Evolutionary conservation across 1,140 invertebrate genomes (phyloP).

Genomic region (Leptinotarsa lineolata): DNA sequence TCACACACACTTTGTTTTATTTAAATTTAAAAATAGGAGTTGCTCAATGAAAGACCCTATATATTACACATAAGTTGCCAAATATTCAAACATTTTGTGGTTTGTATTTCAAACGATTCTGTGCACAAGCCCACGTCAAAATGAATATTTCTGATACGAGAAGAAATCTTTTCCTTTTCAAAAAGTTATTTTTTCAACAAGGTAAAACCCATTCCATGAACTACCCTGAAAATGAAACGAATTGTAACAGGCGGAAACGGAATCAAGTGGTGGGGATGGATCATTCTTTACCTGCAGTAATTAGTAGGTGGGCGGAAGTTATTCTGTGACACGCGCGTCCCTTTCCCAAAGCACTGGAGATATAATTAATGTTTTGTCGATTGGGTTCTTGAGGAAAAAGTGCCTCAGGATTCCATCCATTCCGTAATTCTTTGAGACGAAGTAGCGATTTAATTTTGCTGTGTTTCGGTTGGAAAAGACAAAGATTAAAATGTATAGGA

Average conservation of each 20-base stretch:
- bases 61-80: too few species aligned
- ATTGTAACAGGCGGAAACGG: constrained; percentile 4
- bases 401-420: constrained; percentile 8
- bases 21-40: too few species aligned
- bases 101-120: too few species aligned
- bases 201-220: neutral
- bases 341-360: constrained; percentile 7
- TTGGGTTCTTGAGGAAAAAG: constrained; percentile 8
- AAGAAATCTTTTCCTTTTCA: too few species aligned
- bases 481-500: constrained; percentile 38
- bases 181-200: too few species aligned
- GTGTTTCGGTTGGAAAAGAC: constrained; percentile 6
- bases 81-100: too few species aligned
- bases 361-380: constrained; percentile 26
- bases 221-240: neutral
- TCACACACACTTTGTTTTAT: too few species aligned
- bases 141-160: too few species aligned
- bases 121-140: too few species aligned
- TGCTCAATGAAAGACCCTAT: too few species aligned
- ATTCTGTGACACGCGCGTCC: constrained; percentile 19
- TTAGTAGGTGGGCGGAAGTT: constrained; percentile 23
- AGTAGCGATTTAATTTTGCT: constrained; percentile 21
- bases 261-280: neutral
- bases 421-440: constrained; percentile 8
- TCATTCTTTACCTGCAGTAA: constrained; percentile 18